These are phyloP conservation scores for Archivesica marissinica DNA, from an alignment of 1,140 invertebrate genomes.

Conservation along the genomic window DNA sequence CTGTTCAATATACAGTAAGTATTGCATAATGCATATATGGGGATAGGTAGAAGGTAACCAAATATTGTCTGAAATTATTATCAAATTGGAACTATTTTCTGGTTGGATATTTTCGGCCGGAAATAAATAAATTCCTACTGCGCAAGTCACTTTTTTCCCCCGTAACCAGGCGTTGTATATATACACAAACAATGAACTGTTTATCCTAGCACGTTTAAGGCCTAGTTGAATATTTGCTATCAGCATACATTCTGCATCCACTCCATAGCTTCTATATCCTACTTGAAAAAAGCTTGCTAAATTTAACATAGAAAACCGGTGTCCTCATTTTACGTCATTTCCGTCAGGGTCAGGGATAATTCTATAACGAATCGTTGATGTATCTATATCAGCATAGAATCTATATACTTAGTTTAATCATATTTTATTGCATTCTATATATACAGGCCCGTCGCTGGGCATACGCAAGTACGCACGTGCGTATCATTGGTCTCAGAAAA, in stretches of 20 bases:
- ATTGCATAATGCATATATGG: background rate
- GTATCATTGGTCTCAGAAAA: too few relatives aligned
- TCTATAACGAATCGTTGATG: background rate
- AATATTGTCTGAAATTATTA: background rate
- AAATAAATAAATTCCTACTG: background rate
- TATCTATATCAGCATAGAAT: too few relatives aligned
- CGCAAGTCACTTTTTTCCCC: constrained; percentile 24
- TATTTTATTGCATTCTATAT: too few relatives aligned
- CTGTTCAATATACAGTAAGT: background rate
- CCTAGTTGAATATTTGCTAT: background rate
- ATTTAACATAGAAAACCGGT: background rate
- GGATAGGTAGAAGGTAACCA: background rate
- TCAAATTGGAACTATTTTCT: constrained; percentile 23
- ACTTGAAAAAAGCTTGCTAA: too few relatives aligned
- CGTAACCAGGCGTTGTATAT: constrained; percentile 38
- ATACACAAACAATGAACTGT: constrained; percentile 1
- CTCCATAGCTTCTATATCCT: too few relatives aligned
- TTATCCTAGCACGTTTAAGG: background rate
- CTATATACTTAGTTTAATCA: too few relatives aligned
- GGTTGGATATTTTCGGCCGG: background rate
- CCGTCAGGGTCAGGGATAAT: background rate
- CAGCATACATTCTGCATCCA: too few relatives aligned
- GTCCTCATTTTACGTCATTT: constrained; percentile 43
- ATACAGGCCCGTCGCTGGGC: too few relatives aligned
- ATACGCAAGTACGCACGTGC: too few relatives aligned